Evolutionary conservation across 2,797 vertebrate genomes (phyloP).

Genomic region (Corythornis leucogaster): DNA sequence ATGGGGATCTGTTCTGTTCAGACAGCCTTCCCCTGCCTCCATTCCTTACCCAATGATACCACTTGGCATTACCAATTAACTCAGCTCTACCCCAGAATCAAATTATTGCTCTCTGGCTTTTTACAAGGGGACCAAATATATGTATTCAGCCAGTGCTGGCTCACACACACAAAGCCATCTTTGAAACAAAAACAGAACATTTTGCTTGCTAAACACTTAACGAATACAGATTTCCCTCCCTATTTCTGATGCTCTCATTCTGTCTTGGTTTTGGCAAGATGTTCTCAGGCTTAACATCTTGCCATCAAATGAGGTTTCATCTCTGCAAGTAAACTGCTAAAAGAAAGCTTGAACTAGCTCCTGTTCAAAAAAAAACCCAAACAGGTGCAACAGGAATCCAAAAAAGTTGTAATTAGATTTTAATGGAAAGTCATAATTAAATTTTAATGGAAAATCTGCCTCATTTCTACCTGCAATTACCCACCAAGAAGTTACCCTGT

Average conservation of each 20-base stretch:
- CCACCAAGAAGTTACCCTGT: neutral
- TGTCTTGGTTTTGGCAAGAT: conserved; percentile 58
- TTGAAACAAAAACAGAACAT: neutral
- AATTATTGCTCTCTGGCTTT: neutral
- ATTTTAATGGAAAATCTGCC: neutral
- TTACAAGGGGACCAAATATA: neutral
- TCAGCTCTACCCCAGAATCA: neutral
- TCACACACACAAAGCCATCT: neutral
- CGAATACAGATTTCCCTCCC: conserved; percentile 35
- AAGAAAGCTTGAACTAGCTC: neutral
- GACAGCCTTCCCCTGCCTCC: neutral
- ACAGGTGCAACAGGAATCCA: neutral
- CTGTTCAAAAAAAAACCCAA: neutral
- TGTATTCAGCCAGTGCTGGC: neutral
- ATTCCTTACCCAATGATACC: neutral
- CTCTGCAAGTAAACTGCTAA: neutral
- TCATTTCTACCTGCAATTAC: neutral
- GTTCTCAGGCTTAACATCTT: neutral
- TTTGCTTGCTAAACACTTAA: neutral
- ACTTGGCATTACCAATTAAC: neutral
- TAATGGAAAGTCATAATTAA: too few relatives aligned
- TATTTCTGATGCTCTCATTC: conserved; percentile 60
- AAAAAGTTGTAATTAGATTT: neutral
- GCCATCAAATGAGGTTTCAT: neutral
- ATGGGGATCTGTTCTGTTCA: neutral